These are phyloP conservation scores for Peromyscus melanophrys DNA, from an alignment of 2,797 vertebrate genomes.

Conservation along the genomic window DNA sequence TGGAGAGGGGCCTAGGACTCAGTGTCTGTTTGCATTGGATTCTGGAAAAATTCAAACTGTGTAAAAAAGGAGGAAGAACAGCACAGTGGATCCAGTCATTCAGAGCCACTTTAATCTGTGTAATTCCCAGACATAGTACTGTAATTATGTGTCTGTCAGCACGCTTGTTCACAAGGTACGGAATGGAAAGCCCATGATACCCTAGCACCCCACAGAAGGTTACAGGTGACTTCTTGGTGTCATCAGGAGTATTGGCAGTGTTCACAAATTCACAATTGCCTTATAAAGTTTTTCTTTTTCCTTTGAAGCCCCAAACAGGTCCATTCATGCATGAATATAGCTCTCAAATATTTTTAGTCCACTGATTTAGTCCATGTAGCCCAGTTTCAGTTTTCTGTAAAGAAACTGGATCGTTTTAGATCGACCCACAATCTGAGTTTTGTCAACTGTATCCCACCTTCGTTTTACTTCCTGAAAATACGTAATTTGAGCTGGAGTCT, in stretches of 20 bases:
- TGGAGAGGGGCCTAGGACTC: not conserved
- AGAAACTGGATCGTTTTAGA: not conserved
- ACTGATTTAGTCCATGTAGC: not conserved
- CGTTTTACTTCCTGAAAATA: slow-evolving; percentile 16
- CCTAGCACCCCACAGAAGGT: not conserved
- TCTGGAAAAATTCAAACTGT: not conserved
- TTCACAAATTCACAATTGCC: not conserved
- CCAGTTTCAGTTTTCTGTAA: not conserved
- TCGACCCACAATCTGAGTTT: not conserved
- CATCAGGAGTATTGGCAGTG: slow-evolving; percentile 1
- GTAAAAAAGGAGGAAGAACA: not conserved
- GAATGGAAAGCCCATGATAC: not conserved
- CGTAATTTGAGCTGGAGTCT: not conserved
- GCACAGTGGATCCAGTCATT: not conserved
- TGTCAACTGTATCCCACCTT: not conserved
- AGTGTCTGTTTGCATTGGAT: not conserved
- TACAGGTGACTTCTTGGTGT: not conserved
- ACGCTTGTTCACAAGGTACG: not conserved
- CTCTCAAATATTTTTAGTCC: slow-evolving; percentile 41
- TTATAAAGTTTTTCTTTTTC: not conserved
- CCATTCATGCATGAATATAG: not conserved
- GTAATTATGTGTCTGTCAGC: not conserved
- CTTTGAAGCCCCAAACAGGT: not conserved
- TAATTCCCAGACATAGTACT: not conserved
- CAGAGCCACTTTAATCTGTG: not conserved